A percentile compares a stretch with the other conserved stretches of the same genome.
Conservation (phyloP, 2,888 invertebrate genomes). For the Invenusta paracnida region DNA sequence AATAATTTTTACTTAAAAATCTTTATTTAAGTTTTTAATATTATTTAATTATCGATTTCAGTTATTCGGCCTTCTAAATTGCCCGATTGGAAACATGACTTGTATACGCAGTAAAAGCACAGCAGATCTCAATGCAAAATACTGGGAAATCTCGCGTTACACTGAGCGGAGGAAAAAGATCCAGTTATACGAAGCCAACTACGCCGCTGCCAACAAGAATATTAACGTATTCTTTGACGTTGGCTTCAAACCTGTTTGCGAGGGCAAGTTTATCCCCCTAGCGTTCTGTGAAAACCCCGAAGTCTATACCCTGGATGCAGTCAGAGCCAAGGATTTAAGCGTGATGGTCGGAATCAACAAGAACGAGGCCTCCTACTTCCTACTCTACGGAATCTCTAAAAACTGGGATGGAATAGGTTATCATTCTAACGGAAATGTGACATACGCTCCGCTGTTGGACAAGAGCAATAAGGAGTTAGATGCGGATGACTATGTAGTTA, state of each 20-base stretch:
- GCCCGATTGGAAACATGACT: background rate
- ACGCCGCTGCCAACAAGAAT: background rate
- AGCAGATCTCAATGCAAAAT: background rate
- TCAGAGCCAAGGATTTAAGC: background rate
- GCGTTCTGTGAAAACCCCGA: background rate
- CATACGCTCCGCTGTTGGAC: background rate
- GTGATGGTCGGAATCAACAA: conserved; percentile 80
- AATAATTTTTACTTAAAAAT: too few relatives aligned
- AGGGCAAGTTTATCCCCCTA: conserved; percentile 73
- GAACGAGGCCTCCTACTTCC: conserved; percentile 90
- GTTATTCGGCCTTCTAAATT: background rate
- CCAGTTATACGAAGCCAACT: background rate
- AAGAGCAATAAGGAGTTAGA: background rate
- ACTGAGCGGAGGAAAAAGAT: background rate
- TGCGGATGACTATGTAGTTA: background rate
- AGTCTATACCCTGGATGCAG: background rate
- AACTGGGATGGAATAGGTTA: background rate
- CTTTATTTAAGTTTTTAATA: too few relatives aligned
- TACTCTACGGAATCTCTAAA: conserved; percentile 74
- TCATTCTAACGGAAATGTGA: background rate
- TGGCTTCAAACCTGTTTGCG: conserved; percentile 70
- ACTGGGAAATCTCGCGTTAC: background rate
- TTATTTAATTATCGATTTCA: too few relatives aligned
- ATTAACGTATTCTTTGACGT: conserved; percentile 12
- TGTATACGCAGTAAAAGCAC: background rate